phyloP scores from a whole-genome alignment of 2,888 invertebrate genomes.

The Phania funesta region DNA sequence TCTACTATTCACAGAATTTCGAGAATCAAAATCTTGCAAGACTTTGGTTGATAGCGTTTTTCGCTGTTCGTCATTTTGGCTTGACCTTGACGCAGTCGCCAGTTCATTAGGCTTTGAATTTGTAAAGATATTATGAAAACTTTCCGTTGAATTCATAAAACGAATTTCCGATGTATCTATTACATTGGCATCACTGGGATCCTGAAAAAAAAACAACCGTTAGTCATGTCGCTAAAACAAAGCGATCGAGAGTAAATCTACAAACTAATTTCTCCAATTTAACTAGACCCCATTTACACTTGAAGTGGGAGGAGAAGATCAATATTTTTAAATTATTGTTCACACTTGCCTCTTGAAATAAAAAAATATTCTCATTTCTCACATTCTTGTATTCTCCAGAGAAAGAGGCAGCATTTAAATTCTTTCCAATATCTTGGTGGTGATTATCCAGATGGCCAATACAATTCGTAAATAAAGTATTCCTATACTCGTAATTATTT shows the following conservation, averaged over 20 bases:
- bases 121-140: constrained; percentile 58
- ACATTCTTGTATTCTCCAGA: neutral
- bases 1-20: constrained; percentile 23
- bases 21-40: constrained; percentile 57
- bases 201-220: constrained; percentile 41
- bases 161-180: constrained; percentile 64
- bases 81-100: too few species aligned
- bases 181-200: constrained; percentile 48
- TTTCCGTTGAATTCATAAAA: constrained; percentile 65
- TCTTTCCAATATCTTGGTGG: neutral
- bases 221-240: too few species aligned
- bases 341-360: constrained; percentile 32
- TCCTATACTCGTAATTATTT: neutral
- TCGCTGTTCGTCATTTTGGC: neutral
- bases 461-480: neutral
- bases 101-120: constrained; percentile 11
- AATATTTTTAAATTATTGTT: neutral
- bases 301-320: neutral
- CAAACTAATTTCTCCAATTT: too few species aligned
- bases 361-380: constrained; percentile 17
- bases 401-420: neutral
- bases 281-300: too few species aligned
- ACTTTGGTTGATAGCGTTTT: constrained; percentile 44
- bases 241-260: too few species aligned
- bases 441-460: neutral